Conservation (phyloP, 2,888 invertebrate species). For the Philereme vetulata region DNA sequence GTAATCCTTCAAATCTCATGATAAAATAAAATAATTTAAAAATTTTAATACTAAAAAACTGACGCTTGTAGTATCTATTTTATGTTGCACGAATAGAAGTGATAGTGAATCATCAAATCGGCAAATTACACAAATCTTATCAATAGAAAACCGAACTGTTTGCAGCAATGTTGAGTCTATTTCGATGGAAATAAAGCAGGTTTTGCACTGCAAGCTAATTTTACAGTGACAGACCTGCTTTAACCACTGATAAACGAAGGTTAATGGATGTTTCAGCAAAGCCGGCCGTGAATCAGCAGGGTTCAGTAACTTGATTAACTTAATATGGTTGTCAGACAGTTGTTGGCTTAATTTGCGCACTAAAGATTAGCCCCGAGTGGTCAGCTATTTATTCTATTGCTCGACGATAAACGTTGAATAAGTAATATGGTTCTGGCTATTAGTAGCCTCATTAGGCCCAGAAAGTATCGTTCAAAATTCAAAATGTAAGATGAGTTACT, state of each 20-base stretch:
- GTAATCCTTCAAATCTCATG: too few species aligned
- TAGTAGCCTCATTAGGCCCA: conserved; percentile 20
- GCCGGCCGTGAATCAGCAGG: conserved; percentile 39
- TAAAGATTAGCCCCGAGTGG: conserved; percentile 34
- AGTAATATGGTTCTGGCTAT: conserved; percentile 11
- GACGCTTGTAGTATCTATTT: too few species aligned
- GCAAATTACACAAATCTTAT: neutral
- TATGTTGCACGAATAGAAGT: too few species aligned
- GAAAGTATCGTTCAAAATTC: conserved; percentile 17
- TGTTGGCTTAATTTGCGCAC: conserved; percentile 38
- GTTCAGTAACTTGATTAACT: conserved; percentile 40
- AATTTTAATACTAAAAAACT: too few species aligned
- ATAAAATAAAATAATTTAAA: too few species aligned
- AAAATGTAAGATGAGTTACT: neutral
- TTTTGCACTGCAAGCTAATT: conserved; percentile 7
- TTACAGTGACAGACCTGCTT: conserved; percentile 2
- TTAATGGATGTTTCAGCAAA: conserved; percentile 37
- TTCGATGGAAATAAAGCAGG: neutral
- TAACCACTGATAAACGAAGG: conserved; percentile 38
- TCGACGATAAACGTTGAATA: conserved; percentile 25
- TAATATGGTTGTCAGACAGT: conserved; percentile 43
- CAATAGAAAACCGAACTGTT: neutral
- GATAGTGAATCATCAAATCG: too few species aligned
- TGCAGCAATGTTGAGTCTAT: neutral
- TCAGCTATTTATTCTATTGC: conserved; percentile 36